Evolutionary conservation across 2,888 invertebrate species (phyloP), one percentile per base, ranked within the genome.

Genomic region (Pheosia gnoma): DNA sequence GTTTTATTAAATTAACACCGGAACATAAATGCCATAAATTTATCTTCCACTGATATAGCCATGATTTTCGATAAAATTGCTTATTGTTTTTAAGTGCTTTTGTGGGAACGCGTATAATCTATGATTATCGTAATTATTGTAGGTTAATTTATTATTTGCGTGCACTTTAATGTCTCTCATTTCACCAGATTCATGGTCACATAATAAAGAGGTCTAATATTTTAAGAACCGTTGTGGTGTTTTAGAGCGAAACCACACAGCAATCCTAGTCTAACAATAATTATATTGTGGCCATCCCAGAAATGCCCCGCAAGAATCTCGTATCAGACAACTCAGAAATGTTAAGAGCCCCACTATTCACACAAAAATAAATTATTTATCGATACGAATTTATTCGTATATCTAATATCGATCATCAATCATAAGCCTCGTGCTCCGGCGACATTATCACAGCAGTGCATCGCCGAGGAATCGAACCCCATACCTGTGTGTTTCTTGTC

Each of bases 331-430:
- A 70, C 83, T 84, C 81, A 76, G 80, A 78, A 74, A 79, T 25
- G 25, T 25, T 82, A 78, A 81, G 84, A 81, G 79, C 65, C 71
- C 77, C 66, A 25, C 70, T 79, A 79, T 84, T 85, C 79, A 68
- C 67, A 72, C 80, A 80, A 85, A 88, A 90, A 88, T 90, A 86
- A 88, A 90, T 87, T 83, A 87, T 88, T 86, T 82, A 88, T 89
- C 79, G 71, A 76, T 72, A 73, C 67, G 76, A 82, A 83, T 85
- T 89, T 86, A 90, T 88, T 88, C 87, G 79, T 81, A 85, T 85
- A 77, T 79, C 79, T 82, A 81, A 86, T 87, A 87, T 88, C 83
- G 84, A 70, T 76, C 90, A 88, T 92, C 90, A 89, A 91, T 93
- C 92, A 91, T 91, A 91, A 87, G 71, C 74, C 78, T 79, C 84